Conservation (phyloP, 1,140 invertebrate species). For the Pseudomyrmex flavicornis region DNA sequence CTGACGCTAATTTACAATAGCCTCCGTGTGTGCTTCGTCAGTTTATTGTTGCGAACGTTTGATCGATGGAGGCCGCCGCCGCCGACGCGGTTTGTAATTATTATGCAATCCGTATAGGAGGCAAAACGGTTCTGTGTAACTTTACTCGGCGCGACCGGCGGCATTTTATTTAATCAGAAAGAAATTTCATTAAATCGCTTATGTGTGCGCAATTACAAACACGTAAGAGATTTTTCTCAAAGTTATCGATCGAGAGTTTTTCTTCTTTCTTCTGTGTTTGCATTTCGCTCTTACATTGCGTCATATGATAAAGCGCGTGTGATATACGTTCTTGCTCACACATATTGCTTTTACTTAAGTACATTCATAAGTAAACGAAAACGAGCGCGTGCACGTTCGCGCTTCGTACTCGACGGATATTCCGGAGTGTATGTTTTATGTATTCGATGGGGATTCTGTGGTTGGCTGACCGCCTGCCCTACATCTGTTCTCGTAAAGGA, state of each 20-base stretch:
- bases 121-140: background rate
- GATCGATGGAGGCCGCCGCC: conserved; percentile 18
- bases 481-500: conserved; percentile 70
- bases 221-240: too few relatives aligned
- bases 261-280: background rate
- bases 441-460: conserved; percentile 75
- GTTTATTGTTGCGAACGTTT: conserved; percentile 65
- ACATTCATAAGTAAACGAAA: conserved; percentile 72
- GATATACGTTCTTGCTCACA: background rate
- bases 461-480: conserved; percentile 73
- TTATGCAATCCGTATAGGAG: background rate
- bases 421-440: conserved; percentile 70
- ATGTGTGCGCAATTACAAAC: too few relatives aligned
- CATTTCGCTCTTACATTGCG: background rate
- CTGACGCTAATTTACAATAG: conserved; percentile 10
- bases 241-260: too few relatives aligned
- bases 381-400: conserved; percentile 68
- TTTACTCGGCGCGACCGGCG: too few relatives aligned
- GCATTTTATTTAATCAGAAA: too few relatives aligned
- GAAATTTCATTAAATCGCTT: too few relatives aligned
- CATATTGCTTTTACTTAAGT: conserved; percentile 14
- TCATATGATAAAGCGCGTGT: background rate
- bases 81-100: conserved; percentile 17
- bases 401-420: conserved; percentile 39
- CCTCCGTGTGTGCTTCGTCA: background rate